Evolutionary conservation across 2,888 invertebrate species (phyloP).

Genomic region (Monoplex corrugatus): DNA sequence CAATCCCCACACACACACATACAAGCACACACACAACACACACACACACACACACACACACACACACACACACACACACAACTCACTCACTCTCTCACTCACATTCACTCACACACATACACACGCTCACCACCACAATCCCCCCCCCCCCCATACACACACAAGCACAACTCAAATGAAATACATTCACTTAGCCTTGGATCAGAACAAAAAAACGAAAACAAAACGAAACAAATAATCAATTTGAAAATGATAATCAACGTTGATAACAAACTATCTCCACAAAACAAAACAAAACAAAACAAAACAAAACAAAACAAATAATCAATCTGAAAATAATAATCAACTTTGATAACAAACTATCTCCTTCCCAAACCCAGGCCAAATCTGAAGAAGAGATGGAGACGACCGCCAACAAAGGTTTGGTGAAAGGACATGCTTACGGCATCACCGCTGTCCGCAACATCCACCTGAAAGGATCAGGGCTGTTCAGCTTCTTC

Average conservation of each 20-base stretch:
- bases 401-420: conserved; percentile 83
- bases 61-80: conserved; percentile 20
- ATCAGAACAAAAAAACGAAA: too few relatives aligned
- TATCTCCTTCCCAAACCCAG: conserved; percentile 68
- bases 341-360: background rate
- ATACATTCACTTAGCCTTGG: too few relatives aligned
- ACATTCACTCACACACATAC: background rate
- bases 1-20: too few relatives aligned
- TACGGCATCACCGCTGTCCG: conserved; percentile 84
- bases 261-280: background rate
- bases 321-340: background rate
- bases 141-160: too few relatives aligned
- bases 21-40: too few relatives aligned
- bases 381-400: conserved; percentile 82
- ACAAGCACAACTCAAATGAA: too few relatives aligned
- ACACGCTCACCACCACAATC: background rate
- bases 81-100: background rate
- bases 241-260: background rate
- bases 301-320: too few relatives aligned
- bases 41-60: conserved; percentile 1
- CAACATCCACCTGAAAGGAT: conserved; percentile 80
- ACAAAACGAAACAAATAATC: too few relatives aligned
- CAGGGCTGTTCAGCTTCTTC: conserved; percentile 80
- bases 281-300: too few relatives aligned
- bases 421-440: conserved; percentile 81